Conservation (phyloP, 2,113 vertebrate species). For the Scomber scombrus region DNA sequence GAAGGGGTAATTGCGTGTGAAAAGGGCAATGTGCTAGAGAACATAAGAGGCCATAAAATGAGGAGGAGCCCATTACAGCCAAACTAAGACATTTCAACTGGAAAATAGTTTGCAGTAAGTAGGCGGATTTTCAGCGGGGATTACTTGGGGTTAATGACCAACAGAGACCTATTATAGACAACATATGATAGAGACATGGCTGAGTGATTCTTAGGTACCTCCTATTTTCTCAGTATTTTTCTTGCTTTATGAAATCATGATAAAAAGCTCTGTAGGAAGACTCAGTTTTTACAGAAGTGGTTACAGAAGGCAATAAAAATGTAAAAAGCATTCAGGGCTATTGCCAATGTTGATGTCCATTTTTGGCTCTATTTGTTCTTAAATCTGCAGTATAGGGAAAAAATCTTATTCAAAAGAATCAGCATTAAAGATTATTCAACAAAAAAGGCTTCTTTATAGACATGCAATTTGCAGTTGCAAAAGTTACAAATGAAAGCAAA, state of each 20-base stretch:
- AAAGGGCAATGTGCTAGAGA: constrained; percentile 74
- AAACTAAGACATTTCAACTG: constrained; percentile 65
- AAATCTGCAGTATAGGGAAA: too few species aligned
- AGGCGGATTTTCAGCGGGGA: constrained; percentile 40
- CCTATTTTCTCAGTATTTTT: constrained; percentile 9
- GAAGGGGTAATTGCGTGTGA: constrained; percentile 75
- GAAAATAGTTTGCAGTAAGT: constrained; percentile 67
- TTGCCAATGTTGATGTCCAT: not conserved
- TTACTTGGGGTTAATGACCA: constrained; percentile 66
- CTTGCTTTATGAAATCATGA: constrained; percentile 26
- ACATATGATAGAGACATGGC: constrained; percentile 45
- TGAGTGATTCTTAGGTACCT: constrained; percentile 3
- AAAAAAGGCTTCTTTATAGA: too few species aligned
- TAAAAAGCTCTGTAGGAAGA: constrained; percentile 1
- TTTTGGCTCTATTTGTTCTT: not conserved
- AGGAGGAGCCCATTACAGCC: constrained; percentile 63
- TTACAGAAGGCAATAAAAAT: not conserved
- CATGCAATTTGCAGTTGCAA: too few species aligned
- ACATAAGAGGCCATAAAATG: constrained; percentile 69
- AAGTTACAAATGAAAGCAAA: too few species aligned
- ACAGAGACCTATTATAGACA: constrained; percentile 34
- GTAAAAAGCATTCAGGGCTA: not conserved
- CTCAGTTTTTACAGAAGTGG: not conserved
- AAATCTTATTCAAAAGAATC: too few species aligned
- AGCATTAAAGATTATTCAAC: too few species aligned